These are phyloP conservation scores for Lagorchestes hirsutus DNA, from an alignment of 2,797 vertebrate species.

Conservation along the genomic window DNA sequence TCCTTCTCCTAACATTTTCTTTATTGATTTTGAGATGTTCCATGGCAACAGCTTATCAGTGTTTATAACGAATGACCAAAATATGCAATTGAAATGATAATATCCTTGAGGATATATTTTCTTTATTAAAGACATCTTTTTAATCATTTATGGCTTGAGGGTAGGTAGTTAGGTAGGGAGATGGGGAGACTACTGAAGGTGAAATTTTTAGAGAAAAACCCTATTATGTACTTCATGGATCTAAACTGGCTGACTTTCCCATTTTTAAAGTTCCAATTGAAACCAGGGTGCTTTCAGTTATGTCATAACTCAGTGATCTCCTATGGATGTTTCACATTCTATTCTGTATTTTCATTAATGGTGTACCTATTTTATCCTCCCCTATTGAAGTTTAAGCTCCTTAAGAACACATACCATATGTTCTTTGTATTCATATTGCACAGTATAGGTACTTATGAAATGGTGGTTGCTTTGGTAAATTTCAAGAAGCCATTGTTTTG, in stretches of 20 bases:
- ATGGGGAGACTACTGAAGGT: conserved; percentile 3
- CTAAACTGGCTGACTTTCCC: conserved; percentile 51
- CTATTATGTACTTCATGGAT: conserved; percentile 54
- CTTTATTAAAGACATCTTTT: conserved; percentile 47
- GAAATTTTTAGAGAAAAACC: conserved; percentile 66
- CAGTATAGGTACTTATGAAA: not conserved
- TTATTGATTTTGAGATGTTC: conserved; percentile 84
- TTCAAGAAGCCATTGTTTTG: not conserved
- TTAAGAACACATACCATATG: not conserved
- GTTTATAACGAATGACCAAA: conserved; percentile 71
- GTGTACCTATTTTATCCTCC: not conserved
- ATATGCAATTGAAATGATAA: conserved; percentile 82
- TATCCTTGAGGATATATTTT: conserved; percentile 70
- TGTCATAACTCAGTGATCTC: not conserved
- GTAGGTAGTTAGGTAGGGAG: not conserved
- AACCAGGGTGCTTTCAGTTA: not conserved
- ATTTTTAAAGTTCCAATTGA: conserved; percentile 55
- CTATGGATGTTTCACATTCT: not conserved
- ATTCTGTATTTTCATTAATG: not conserved
- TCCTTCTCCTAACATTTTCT: conserved; percentile 81
- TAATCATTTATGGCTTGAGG: not conserved
- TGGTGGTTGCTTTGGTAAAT: not conserved
- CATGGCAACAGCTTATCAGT: conserved; percentile 72
- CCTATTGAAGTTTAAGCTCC: not conserved
- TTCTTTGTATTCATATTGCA: not conserved